Evolutionary conservation across 1,140 invertebrate genomes (phyloP).

Genomic region (Nasonia longicornis): DNA sequence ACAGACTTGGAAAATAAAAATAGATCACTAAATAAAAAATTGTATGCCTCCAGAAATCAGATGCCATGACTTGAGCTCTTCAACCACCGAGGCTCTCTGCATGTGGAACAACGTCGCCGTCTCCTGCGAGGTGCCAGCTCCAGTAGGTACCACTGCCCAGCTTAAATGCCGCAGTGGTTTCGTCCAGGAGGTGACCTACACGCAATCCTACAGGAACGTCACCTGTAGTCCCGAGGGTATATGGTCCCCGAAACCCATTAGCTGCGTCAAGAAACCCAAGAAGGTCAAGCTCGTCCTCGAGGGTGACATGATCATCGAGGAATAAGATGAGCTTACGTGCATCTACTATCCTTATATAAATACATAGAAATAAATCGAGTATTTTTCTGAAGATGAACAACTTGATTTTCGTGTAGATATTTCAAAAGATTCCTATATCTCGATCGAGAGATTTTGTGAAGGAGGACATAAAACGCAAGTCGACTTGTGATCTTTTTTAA

Average conservation of each 20-base stretch:
- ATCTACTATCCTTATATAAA: neutral
- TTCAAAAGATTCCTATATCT: neutral
- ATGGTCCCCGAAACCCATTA: constrained; percentile 63
- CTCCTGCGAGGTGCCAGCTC: constrained; percentile 49
- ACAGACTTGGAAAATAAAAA: too few relatives aligned
- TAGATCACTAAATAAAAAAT: too few relatives aligned
- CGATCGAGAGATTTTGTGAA: neutral
- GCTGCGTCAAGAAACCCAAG: constrained; percentile 50
- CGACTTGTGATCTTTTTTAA: constrained; percentile 26
- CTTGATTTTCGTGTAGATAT: too few relatives aligned
- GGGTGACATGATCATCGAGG: constrained; percentile 8
- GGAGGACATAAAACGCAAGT: neutral
- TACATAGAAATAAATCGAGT: neutral
- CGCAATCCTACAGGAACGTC: constrained; percentile 39
- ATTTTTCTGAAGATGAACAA: too few relatives aligned
- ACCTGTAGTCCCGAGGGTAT: constrained; percentile 57
- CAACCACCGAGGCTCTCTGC: constrained; percentile 54
- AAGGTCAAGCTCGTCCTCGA: constrained; percentile 25
- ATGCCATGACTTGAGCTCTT: constrained; percentile 53
- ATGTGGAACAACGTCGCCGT: constrained; percentile 45
- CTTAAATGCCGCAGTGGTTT: constrained; percentile 57
- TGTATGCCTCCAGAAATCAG: constrained; percentile 51
- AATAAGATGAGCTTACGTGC: neutral
- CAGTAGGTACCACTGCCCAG: constrained; percentile 51
- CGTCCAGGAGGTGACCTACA: constrained; percentile 49